A percentile compares a stretch with the other conserved stretches of the same genome.
Conservation (phyloP, 2,888 invertebrate genomes). For the Megaustenia siamemsis region DNA sequence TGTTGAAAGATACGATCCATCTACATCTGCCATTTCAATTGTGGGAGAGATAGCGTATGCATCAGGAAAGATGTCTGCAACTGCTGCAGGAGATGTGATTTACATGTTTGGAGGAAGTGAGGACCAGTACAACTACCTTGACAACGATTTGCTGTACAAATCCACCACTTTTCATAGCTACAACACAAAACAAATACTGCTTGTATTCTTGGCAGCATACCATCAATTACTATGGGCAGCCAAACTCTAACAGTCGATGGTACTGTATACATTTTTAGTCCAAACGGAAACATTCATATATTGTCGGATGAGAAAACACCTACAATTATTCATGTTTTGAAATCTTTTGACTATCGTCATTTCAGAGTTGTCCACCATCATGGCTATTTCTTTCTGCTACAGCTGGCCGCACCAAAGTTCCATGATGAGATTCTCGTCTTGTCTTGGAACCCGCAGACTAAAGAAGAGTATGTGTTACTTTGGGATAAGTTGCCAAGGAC, state of each 20-base stretch:
- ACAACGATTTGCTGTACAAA: constrained; percentile 51
- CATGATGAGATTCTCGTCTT: constrained; percentile 56
- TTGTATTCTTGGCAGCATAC: constrained; percentile 52
- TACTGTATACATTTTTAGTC: constrained; percentile 57
- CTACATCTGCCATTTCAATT: constrained; percentile 44
- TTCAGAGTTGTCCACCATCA: constrained; percentile 59
- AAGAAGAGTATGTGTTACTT: constrained; percentile 51
- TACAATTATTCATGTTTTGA: constrained; percentile 55
- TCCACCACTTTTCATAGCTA: constrained; percentile 57
- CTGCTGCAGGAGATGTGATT: constrained; percentile 55
- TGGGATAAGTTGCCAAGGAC: constrained; percentile 59
- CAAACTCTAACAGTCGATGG: constrained; percentile 58
- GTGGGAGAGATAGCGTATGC: constrained; percentile 57
- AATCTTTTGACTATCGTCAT: constrained; percentile 57
- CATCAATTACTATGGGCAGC: constrained; percentile 58
- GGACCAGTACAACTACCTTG: constrained; percentile 54
- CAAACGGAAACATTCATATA: constrained; percentile 58
- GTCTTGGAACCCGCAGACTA: constrained; percentile 51
- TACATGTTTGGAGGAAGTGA: constrained; percentile 60
- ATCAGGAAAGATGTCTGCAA: constrained; percentile 57
- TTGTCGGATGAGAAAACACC: constrained; percentile 52
- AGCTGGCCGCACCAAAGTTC: constrained; percentile 58
- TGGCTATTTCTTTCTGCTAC: constrained; percentile 56
- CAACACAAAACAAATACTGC: constrained; percentile 56
- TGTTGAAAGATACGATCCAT: constrained; percentile 56